phyloP scores from a whole-genome alignment of 2,113 vertebrate species.

The Pelobates fuscus region DNA sequence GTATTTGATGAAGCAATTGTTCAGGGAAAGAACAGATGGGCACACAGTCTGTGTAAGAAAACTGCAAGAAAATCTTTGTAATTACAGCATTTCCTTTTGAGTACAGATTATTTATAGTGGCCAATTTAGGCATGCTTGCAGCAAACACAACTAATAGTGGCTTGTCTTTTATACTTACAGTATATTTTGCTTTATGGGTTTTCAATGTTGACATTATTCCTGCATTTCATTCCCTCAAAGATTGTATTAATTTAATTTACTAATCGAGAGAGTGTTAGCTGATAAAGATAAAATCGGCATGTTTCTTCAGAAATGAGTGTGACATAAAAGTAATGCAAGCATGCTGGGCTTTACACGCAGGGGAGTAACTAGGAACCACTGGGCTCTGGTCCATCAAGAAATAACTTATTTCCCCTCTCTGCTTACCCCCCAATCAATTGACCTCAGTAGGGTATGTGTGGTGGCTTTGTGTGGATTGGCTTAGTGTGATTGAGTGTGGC shows the following conservation, averaged over 20 bases:
- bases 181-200: neutral
- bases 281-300: neutral
- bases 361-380: too few relatives aligned
- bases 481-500: too few relatives aligned
- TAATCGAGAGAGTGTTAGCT: neutral
- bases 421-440: too few relatives aligned
- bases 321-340: too few relatives aligned
- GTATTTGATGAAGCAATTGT: conserved; percentile 51
- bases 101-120: conserved; percentile 26
- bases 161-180: neutral
- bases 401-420: too few relatives aligned
- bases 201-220: neutral
- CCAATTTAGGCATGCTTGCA: conserved; percentile 25
- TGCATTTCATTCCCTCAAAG: neutral
- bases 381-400: too few relatives aligned
- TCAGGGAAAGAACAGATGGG: conserved; percentile 37
- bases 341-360: too few relatives aligned
- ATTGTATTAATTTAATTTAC: neutral
- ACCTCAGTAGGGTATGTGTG: too few relatives aligned
- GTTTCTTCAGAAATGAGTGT: neutral
- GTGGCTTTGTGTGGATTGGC: too few relatives aligned
- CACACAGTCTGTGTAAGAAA: conserved; percentile 33
- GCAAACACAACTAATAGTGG: conserved; percentile 22
- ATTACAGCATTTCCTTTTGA: conserved; percentile 42
- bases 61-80: conserved; percentile 42